A percentile compares a stretch with the other conserved stretches of the same genome.
These are phyloP conservation scores for Sepiola atlantica DNA, from an alignment of 2,888 invertebrate species.

Conservation along the genomic window DNA sequence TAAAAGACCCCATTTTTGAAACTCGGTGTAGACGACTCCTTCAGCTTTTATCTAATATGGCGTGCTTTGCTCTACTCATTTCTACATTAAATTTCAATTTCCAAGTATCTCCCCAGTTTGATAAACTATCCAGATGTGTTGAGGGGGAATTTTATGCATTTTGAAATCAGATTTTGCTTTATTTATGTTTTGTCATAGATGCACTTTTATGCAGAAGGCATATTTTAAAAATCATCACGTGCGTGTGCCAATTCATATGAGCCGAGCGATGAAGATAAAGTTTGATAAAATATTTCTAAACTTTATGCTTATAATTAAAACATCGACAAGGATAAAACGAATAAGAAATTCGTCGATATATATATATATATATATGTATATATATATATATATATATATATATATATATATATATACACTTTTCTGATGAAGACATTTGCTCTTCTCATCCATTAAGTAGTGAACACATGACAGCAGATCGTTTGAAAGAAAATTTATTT, in stretches of 20 bases:
- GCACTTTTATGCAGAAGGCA: too few relatives aligned
- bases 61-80: too few relatives aligned
- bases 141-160: too few relatives aligned
- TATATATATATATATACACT: neutral
- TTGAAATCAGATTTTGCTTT: too few relatives aligned
- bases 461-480: neutral
- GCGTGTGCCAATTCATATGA: neutral
- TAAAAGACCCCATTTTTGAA: too few relatives aligned
- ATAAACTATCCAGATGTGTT: too few relatives aligned
- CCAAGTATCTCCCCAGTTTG: too few relatives aligned
- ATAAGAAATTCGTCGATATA: neutral
- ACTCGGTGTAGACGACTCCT: too few relatives aligned
- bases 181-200: too few relatives aligned
- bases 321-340: neutral
- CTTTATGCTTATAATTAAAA: neutral
- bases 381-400: neutral
- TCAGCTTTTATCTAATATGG: too few relatives aligned
- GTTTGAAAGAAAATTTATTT: constrained; percentile 20
- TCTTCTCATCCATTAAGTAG: neutral
- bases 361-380: neutral
- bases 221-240: neutral
- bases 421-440: neutral
- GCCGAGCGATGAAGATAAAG: neutral
- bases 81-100: too few relatives aligned
- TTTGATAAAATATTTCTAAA: neutral